phyloP scores from a whole-genome alignment of 2,888 invertebrate species.

The Eudemis profundana region DNA sequence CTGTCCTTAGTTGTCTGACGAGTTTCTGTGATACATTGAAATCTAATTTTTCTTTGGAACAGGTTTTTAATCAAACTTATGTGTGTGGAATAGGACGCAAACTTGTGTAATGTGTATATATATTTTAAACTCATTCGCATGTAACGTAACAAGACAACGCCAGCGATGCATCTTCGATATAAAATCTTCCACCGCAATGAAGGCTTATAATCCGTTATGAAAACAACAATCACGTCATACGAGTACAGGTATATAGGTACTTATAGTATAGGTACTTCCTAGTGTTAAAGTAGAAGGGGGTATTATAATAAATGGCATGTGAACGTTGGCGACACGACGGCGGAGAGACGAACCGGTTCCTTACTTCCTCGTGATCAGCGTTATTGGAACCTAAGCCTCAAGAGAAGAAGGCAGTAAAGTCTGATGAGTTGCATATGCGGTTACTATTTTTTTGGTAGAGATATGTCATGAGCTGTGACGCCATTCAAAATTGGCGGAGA shows the following conservation, averaged over 20 bases:
- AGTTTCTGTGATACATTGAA: background rate
- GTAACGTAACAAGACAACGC: background rate
- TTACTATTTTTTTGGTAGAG: background rate
- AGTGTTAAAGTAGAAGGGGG: conserved; percentile 66
- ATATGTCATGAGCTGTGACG: background rate
- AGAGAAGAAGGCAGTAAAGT: conserved; percentile 10
- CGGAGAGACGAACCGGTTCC: conserved; percentile 70
- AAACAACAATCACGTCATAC: conserved; percentile 61
- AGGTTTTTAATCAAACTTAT: background rate
- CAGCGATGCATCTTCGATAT: conserved; percentile 10
- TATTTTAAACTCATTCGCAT: background rate
- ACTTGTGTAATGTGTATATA: background rate
- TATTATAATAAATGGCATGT: conserved; percentile 76
- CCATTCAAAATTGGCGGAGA: conserved; percentile 23
- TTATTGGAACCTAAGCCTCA: conserved; percentile 68
- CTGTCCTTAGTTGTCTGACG: background rate
- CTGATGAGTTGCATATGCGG: background rate
- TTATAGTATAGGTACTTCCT: conserved; percentile 58
- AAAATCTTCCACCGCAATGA: conserved; percentile 40
- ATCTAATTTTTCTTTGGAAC: background rate
- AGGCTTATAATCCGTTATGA: conserved; percentile 34
- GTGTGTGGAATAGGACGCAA: background rate
- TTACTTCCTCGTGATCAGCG: conserved; percentile 73
- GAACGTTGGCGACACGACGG: conserved; percentile 66
- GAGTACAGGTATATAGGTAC: conserved; percentile 46